Conservation (phyloP, 53 echinoderm and acorn worm genomes). For the Antedon mediterranea region DNA sequence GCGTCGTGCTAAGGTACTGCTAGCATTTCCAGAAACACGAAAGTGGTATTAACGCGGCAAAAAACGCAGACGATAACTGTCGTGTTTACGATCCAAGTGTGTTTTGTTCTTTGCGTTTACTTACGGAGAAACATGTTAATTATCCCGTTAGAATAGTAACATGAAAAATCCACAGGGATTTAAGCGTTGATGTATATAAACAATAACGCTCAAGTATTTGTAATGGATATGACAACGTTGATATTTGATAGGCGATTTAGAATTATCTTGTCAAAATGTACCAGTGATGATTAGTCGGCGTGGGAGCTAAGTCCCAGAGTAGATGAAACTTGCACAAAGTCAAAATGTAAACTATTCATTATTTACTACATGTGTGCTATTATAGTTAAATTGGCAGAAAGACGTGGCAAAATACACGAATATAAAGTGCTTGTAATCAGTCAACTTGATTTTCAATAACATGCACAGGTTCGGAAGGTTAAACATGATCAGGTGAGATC, state of each 20-base stretch:
- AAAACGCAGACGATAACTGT: background rate
- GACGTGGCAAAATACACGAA: background rate
- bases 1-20: background rate
- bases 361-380: background rate
- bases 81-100: background rate
- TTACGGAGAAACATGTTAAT: background rate
- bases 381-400: background rate
- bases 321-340: background rate
- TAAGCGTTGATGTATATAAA: conserved; percentile 1
- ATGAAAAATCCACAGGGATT: background rate
- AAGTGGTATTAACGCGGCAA: background rate
- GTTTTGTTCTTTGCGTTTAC: background rate
- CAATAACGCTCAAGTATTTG: background rate
- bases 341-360: background rate
- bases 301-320: background rate
- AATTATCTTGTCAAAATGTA: background rate
- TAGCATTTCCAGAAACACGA: background rate
- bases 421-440: no score
- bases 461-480: no score
- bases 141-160: background rate
- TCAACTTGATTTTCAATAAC: no score
- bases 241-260: background rate
- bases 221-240: background rate
- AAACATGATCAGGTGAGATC: no score
- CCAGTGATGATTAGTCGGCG: background rate